Evolutionary conservation across 2,113 vertebrate genomes (phyloP).

Genomic region (Trogon melanurus): DNA sequence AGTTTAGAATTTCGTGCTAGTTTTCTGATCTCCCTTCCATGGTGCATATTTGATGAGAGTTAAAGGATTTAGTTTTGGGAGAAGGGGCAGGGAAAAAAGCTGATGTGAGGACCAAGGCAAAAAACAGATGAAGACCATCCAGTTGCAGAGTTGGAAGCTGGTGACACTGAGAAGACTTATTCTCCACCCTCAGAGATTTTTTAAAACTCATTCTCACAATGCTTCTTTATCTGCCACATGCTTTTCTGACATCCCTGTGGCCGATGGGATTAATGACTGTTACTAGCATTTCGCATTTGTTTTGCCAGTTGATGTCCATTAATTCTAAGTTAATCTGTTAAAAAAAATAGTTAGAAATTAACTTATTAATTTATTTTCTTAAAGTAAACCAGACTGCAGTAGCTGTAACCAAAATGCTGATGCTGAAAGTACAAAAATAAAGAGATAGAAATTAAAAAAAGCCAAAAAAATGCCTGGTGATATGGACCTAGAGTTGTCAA

Average conservation of each 20-base stretch:
- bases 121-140: neutral
- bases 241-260: neutral
- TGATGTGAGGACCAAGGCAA: neutral
- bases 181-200: neutral
- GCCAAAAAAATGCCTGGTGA: neutral
- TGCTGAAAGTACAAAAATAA: neutral
- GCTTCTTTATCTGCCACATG: accelerated
- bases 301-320: neutral
- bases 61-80: neutral
- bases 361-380: neutral
- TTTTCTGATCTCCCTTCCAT: neutral
- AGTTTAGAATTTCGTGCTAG: neutral
- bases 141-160: neutral
- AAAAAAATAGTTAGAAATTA: neutral
- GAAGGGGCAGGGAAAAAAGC: neutral
- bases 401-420: neutral
- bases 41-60: neutral
- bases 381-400: neutral
- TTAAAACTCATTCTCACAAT: neutral
- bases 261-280: neutral
- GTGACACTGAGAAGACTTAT: neutral
- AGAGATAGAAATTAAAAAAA: neutral
- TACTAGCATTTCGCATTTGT: neutral
- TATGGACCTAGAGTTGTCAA: neutral
- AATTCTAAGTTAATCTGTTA: neutral